Base-by-base conservation (phyloP, 2,113 vertebrate genomes). In the Epinephelus cyanopodus region DNA sequence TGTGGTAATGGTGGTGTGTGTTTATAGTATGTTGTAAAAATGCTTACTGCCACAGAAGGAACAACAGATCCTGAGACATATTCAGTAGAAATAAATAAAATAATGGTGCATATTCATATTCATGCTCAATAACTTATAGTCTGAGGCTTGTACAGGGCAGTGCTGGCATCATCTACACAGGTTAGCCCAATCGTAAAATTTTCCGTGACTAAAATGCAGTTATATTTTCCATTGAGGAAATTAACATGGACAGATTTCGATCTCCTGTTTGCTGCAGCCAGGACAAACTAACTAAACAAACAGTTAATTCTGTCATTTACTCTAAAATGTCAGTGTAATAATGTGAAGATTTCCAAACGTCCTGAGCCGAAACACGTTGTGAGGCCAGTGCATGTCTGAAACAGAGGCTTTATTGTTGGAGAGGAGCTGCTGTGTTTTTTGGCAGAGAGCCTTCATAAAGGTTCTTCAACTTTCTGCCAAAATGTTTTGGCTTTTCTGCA, bases 401-500 rank as follows among this genome's bases (percentile, higher is more conserved):
- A 61, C 47, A 2, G 7, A 45, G 7, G 7, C 23, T 50, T 56
- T 69, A 56, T 23, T 69, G 45, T 52, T 23, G 11, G 45, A 62
- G 66, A 79, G 47, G n/a, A 21, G 8, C 29, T 33, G 65, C 53
- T 83, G 80, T 39, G 45, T 45, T 77, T 79, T 79, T 66, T 81
- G 74, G 74, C 78, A 19, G 78, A 70, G 33, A 45, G 56, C 50
- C 78, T 29, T 54, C 29, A n/a, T 50, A 45, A 77, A 80, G 50
- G 76, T 77, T 67, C 29, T 69, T 77, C 25, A 67, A 57, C 29
- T 54, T 61, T 74, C 69, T 81, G 82, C 74, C 82, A 85, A 71
- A 70, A 66, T 71, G 48, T 77, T 80, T 83, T 80, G 85, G 67
- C 72, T 50, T 77, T 84, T 77, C 56, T 69, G 77, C 62, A 53